phyloP scores from a whole-genome alignment of 2,797 vertebrate species.

The Ptychadena robeensis region DNA sequence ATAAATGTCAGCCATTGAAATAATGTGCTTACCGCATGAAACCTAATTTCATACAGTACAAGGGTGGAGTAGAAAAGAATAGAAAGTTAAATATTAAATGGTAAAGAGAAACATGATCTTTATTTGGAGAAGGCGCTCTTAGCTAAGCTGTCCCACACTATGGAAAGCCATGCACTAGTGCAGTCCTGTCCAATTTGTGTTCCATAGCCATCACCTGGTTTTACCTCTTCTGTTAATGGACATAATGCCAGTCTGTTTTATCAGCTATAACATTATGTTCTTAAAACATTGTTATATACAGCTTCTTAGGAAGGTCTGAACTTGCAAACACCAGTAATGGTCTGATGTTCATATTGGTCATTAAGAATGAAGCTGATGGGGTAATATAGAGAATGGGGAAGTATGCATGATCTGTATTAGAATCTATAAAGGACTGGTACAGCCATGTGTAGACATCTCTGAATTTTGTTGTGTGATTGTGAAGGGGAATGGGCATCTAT shows the following conservation, averaged over 20 bases:
- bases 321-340: too few species aligned
- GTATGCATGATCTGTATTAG: too few species aligned
- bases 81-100: constrained; percentile 46
- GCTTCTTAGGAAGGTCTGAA: too few species aligned
- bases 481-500: too few species aligned
- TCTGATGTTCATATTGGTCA: too few species aligned
- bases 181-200: constrained; percentile 9
- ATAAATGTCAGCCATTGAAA: constrained; percentile 66
- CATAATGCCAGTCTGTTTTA: background rate
- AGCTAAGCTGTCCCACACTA: constrained; percentile 13
- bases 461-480: too few species aligned
- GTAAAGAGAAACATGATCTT: constrained; percentile 45
- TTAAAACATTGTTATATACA: too few species aligned
- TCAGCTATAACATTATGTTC: too few species aligned
- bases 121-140: constrained; percentile 40
- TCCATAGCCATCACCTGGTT: constrained; percentile 18
- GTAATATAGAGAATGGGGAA: too few species aligned
- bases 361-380: too few species aligned
- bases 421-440: too few species aligned
- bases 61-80: constrained; percentile 42
- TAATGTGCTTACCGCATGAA: constrained; percentile 60
- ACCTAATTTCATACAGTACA: constrained; percentile 57
- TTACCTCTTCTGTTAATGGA: constrained; percentile 8
- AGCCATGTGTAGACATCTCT: too few species aligned
- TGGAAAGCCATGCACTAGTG: constrained; percentile 9